Conservation (phyloP, 2,888 invertebrate species). For the Gerosis bhagava region DNA sequence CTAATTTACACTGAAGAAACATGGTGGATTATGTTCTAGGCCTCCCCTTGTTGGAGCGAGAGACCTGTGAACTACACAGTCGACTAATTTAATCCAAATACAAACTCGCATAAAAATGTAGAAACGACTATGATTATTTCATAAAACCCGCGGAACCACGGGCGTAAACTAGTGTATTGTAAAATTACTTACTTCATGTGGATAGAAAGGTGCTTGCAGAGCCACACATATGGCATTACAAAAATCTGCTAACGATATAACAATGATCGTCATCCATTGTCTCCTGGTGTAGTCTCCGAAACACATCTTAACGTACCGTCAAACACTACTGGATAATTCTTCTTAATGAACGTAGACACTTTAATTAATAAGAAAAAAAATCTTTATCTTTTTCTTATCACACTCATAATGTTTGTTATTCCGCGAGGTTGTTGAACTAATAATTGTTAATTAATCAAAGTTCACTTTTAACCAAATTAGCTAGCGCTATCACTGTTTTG, state of each 20-base stretch:
- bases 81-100: too few species aligned
- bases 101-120: too few species aligned
- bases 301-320: constrained; percentile 65
- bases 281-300: constrained; percentile 84
- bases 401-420: constrained; percentile 6
- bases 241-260: constrained; percentile 92
- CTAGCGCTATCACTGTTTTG: too few species aligned
- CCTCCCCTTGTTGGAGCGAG: too few species aligned
- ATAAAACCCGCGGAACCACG: too few species aligned
- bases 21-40: too few species aligned
- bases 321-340: neutral
- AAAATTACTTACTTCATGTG: constrained; percentile 86
- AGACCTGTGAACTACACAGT: too few species aligned
- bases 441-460: constrained; percentile 10
- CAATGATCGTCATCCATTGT: constrained; percentile 90
- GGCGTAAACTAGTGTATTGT: too few species aligned
- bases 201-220: constrained; percentile 93
- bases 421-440: constrained; percentile 14
- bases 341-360: neutral
- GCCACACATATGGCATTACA: constrained; percentile 93
- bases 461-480: constrained; percentile 1
- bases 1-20: too few species aligned
- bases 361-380: constrained; percentile 3
- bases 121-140: too few species aligned
- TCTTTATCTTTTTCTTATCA: constrained; percentile 14